A percentile compares a stretch with the other conserved stretches of the same genome.
phyloP scores from a whole-genome alignment of 1,140 invertebrate species.

The Lepidurus packardi region DNA sequence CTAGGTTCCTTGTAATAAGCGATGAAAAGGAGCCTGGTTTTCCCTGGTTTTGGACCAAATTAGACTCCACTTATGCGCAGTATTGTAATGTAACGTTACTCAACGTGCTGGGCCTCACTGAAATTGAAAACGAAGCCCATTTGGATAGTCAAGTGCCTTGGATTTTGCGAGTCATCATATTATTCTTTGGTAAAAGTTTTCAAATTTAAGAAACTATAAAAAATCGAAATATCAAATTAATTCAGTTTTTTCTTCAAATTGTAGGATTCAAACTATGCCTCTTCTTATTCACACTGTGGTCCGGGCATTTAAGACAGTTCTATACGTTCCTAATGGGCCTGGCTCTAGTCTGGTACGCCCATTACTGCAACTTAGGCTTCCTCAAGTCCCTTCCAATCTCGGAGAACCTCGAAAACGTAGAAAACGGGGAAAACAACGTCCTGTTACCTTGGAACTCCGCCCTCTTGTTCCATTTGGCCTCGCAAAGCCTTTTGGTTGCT shows the following conservation, averaged over 20 bases:
- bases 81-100: constrained; percentile 1
- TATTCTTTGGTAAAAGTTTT: background rate
- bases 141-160: constrained; percentile 23
- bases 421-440: background rate
- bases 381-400: background rate
- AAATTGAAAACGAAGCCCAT: constrained; percentile 10
- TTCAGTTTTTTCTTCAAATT: background rate
- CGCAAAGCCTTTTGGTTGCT: background rate
- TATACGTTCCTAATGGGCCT: background rate
- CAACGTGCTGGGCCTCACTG: constrained; percentile 15
- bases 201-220: background rate
- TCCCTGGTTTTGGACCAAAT: constrained; percentile 24
- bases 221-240: background rate
- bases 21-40: background rate
- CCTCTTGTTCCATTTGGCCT: background rate
- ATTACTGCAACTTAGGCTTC: background rate
- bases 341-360: background rate
- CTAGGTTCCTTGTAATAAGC: constrained; percentile 18
- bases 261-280: background rate
- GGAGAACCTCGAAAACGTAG: background rate
- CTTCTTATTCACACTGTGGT: background rate
- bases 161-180: background rate
- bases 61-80: background rate
- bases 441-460: background rate
- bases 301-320: background rate